Conservation (phyloP, 2,888 invertebrate species). For the Cephus rjabovi region DNA sequence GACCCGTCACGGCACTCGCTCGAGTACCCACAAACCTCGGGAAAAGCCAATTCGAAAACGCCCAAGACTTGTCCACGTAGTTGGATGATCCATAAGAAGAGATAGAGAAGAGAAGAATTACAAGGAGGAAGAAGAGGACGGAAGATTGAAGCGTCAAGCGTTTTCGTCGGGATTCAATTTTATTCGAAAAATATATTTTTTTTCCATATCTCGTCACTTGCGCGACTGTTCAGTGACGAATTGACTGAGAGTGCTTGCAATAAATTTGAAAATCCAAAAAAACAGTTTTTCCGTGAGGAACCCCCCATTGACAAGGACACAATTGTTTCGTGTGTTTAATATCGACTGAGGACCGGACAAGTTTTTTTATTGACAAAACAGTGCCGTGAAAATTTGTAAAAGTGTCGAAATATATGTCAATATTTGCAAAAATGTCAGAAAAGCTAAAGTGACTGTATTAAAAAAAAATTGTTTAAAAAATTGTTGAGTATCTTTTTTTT, state of each 20-base stretch:
- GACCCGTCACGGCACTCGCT: slow-evolving; percentile 66
- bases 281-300: neutral
- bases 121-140: neutral
- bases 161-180: neutral
- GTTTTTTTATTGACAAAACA: neutral
- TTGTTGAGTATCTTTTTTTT: neutral
- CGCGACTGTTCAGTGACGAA: neutral
- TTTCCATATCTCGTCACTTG: neutral
- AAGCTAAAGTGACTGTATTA: neutral
- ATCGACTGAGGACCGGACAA: neutral
- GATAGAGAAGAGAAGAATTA: neutral
- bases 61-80: neutral
- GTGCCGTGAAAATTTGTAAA: neutral
- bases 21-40: slow-evolving; percentile 60
- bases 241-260: neutral
- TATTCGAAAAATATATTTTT: neutral
- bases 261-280: neutral
- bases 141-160: neutral
- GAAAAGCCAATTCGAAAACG: slow-evolving; percentile 42
- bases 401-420: neutral
- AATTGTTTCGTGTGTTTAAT: neutral
- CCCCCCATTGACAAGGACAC: neutral
- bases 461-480: neutral
- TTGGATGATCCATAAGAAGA: neutral
- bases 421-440: neutral